Evolutionary conservation across 2,113 vertebrate species (phyloP), one percentile per base, ranked within the genome.

Genomic region (Forbesichthys papilliferus): DNA sequence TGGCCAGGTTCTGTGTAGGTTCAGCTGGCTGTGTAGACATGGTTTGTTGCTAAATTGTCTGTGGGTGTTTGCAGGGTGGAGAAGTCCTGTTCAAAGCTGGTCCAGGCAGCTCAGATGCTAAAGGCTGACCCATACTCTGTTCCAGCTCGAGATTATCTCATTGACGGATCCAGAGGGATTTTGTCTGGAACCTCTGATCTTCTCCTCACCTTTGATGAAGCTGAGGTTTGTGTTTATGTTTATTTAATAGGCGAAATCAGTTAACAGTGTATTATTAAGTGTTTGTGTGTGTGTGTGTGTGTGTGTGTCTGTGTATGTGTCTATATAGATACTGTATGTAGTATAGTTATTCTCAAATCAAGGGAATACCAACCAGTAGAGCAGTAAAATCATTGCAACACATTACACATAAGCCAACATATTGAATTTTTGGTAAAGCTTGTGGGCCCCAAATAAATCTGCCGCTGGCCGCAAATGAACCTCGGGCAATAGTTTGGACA

Each of bases 131-230:
- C 98, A 3, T 99, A 98, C 68, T 99, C 98, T 0, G 97, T 98
- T 33, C 96, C 96, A 63, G 97, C 98, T n/a, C 93, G 97, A 66
- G 97, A 99, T 89, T 98, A 98, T 81, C 92, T 99, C 18, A 99
- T 99, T 14, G 97, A 99, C 71, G 98, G 98, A 13, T 99, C 97
- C 14, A 93, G 97, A 75, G 97, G 98, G 54, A 99, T 99, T 74
- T 94, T 99, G 33, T 99, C 98, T 0, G 98, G 97, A 75, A 99
- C 98, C 0, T 99, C 97, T 6, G 98, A 99, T 87, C 91, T 99
- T 57, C 96, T 99, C 14, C 94, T 99, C 67, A 98, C 98, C 11
- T 99, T 99, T 0, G 98, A 99, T 68, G 97, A 99, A 81, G 98
- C 98, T 0, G 98, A 99, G 97, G 98, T 98, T 91, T 1, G 60